A percentile compares a stretch with the other conserved stretches of the same genome.
Conservation (phyloP, 2,888 invertebrate species). For the Noctua comes region DNA sequence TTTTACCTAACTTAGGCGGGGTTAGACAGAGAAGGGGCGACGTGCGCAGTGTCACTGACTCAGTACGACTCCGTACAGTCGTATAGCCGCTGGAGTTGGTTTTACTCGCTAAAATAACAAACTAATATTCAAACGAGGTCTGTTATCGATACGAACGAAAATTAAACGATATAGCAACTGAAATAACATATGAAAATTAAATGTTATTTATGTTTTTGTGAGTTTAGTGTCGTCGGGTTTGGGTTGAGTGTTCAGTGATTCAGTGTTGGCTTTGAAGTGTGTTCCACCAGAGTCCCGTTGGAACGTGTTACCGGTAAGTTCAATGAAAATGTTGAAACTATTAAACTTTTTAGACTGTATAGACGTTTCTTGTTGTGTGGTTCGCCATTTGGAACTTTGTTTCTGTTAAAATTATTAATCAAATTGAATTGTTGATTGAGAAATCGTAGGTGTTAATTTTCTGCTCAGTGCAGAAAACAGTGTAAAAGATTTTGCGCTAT, state of each 20-base stretch:
- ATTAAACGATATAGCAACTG: constrained; percentile 76
- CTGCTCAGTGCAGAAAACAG: neutral
- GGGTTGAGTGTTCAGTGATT: constrained; percentile 69
- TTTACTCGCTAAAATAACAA: constrained; percentile 65
- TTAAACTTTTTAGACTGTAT: constrained; percentile 54
- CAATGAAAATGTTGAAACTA: constrained; percentile 81
- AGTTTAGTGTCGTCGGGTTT: constrained; percentile 66
- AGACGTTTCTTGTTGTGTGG: neutral
- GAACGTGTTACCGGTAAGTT: constrained; percentile 80
- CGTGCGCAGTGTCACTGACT: constrained; percentile 89
- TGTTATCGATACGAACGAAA: constrained; percentile 81
- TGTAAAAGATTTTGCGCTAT: neutral
- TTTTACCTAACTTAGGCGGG: constrained; percentile 52
- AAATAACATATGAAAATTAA: constrained; percentile 64
- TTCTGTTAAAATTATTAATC: constrained; percentile 31
- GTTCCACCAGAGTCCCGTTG: constrained; percentile 83
- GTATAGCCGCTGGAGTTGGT: constrained; percentile 71
- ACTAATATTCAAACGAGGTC: constrained; percentile 58
- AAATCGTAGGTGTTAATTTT: neutral
- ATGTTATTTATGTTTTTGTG: constrained; percentile 66
- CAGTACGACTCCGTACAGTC: constrained; percentile 81
- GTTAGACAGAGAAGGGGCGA: constrained; percentile 78
- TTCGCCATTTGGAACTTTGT: neutral
- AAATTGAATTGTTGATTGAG: neutral
- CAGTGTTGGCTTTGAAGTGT: constrained; percentile 71